phyloP scores from a whole-genome alignment of 1,140 invertebrate genomes.

The Pteromalus puparum region DNA sequence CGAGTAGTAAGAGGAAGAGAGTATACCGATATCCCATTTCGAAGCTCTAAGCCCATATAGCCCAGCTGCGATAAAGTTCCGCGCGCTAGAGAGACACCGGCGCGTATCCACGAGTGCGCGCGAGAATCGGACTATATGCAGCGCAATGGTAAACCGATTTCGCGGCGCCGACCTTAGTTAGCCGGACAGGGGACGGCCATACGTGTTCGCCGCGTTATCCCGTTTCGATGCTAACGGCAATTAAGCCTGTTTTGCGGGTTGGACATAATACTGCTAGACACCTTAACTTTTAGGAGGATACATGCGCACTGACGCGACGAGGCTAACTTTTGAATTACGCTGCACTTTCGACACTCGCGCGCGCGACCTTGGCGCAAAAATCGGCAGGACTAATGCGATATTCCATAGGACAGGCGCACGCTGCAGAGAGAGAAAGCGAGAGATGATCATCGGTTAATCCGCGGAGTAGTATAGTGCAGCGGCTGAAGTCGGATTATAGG shows the following conservation, averaged over 20 bases:
- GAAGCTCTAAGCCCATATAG: constrained; percentile 52
- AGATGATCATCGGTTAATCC: constrained; percentile 37
- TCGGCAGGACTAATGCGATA: neutral
- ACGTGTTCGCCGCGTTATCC: constrained; percentile 64
- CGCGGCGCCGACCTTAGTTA: constrained; percentile 66
- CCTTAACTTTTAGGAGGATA: neutral
- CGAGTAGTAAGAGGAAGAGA: neutral
- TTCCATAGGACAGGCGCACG: neutral
- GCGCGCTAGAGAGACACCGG: constrained; percentile 49
- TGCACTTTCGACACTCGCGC: constrained; percentile 35
- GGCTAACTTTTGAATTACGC: constrained; percentile 17
- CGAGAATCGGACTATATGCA: constrained; percentile 58
- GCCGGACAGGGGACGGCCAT: constrained; percentile 69
- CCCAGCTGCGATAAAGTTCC: constrained; percentile 50
- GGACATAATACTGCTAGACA: constrained; percentile 38
- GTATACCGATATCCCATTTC: constrained; percentile 55
- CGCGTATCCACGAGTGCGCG: constrained; percentile 59
- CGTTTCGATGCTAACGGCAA: constrained; percentile 61
- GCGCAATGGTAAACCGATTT: constrained; percentile 71
- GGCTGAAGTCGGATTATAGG: constrained; percentile 16
- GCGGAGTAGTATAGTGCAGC: neutral
- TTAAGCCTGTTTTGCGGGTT: constrained; percentile 71
- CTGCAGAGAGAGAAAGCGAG: neutral
- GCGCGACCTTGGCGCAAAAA: neutral
- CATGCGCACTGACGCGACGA: neutral